Evolutionary conservation across 2,888 invertebrate genomes (phyloP), one percentile per base, ranked within the genome.

Genomic region (Bellardia bayeri): DNA sequence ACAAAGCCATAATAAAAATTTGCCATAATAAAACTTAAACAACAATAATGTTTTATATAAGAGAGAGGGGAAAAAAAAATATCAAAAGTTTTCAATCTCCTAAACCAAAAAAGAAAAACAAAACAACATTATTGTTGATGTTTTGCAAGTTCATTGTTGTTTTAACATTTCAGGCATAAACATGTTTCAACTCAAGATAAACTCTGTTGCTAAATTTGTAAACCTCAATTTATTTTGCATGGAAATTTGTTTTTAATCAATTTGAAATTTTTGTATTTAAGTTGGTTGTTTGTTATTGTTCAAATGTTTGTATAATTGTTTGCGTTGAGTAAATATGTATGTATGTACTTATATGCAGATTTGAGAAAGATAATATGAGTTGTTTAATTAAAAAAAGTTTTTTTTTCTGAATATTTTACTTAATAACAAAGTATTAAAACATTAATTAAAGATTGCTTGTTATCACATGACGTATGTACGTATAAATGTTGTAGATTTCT

Each of bases 181-280:
- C 23, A 66, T 66, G 23, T 42, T 66, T 66, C 16, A 64, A n/a
- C 8, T n/a, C 3, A 42, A 42, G 11, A 66, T 66, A 42, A 66
- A 66, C 16, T 66, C 42, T 14, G 23, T 42, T 64, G n/a, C 42
- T 42, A 66, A 64, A n/a, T 64, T 66, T 42, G 66, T 66, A 66
- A 66, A 42, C 66, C 66, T 42, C 66, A 66, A 42, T 42, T 66
- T 42, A 23, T 42, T 42, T n/a, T 42, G 3, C 8, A 14, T 66
- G n/a, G 11, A 23, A 45, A 42, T 42, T 66, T 42, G 8, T 40
- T 16, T n/a, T 40, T 66, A 66, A 66, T 45, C 42, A 66, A 66
- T 66, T 66, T 66, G 2, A 66, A 23, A 23, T 42, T 66, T 45
- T 66, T 66, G 42, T 64, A 3, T 40, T 37, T 63, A 5, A 63